A percentile compares a stretch with the other conserved stretches of the same genome.
These are phyloP conservation scores for Otis tarda DNA, from an alignment of 2,113 vertebrate species.

Conservation along the genomic window DNA sequence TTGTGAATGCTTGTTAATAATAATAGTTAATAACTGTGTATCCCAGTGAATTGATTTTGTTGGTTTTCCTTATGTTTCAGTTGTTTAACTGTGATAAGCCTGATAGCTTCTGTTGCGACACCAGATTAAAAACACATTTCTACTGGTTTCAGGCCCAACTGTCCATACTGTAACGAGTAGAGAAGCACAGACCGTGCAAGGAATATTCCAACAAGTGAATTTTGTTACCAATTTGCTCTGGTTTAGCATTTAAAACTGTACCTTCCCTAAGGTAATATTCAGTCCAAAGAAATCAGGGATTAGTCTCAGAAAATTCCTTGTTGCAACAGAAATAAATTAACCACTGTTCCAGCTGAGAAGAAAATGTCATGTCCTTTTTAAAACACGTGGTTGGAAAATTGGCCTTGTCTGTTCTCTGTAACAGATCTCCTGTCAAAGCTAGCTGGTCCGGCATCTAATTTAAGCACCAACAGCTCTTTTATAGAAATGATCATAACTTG, in stretches of 20 bases:
- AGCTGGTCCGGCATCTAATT: background rate
- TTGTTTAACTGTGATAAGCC: background rate
- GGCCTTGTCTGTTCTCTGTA: background rate
- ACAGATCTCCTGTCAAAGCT: background rate
- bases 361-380: constrained; percentile 9
- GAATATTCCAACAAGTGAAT: background rate
- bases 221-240: background rate
- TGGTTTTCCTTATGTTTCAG: background rate
- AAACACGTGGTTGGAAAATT: constrained; percentile 20
- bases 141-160: background rate
- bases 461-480: background rate
- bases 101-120: background rate
- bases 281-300: background rate
- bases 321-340: constrained; percentile 21
- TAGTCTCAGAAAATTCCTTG: background rate
- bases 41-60: background rate
- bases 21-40: background rate
- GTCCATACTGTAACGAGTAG: background rate
- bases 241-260: background rate
- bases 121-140: background rate
- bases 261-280: background rate
- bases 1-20: background rate
- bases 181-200: background rate
- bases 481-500: background rate
- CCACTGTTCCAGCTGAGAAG: background rate